Conservation (phyloP, 2,888 invertebrate genomes). For the Metopia argyrocephala region DNA sequence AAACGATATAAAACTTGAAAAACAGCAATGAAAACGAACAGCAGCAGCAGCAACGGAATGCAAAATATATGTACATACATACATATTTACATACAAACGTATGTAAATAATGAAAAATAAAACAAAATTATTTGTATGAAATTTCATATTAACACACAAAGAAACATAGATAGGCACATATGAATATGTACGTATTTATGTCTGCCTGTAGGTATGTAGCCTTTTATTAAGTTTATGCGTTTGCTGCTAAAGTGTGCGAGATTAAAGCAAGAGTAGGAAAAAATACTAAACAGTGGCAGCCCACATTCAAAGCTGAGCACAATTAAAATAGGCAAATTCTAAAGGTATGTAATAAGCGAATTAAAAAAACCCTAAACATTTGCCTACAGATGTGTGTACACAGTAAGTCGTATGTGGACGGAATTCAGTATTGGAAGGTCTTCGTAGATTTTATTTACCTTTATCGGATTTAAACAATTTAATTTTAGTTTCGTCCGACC, state of each 20-base stretch:
- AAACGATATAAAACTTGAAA: slow-evolving; percentile 43
- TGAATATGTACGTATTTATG: not conserved
- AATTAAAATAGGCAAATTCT: too few species aligned
- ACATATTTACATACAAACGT: not conserved
- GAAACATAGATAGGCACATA: not conserved
- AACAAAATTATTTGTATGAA: slow-evolving; percentile 65
- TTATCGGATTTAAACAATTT: too few species aligned
- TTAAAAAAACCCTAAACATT: too few species aligned
- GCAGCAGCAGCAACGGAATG: slow-evolving; percentile 66
- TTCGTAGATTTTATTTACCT: too few species aligned
- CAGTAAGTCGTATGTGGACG: too few species aligned
- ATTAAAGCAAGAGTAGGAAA: not conserved
- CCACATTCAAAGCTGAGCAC: slow-evolving; percentile 22
- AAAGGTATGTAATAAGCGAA: too few species aligned
- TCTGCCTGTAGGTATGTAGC: not conserved
- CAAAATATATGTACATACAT: slow-evolving; percentile 38
- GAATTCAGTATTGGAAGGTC: too few species aligned
- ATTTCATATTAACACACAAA: slow-evolving; percentile 65
- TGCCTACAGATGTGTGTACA: too few species aligned
- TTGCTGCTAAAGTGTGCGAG: not conserved
- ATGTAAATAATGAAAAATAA: slow-evolving; percentile 67
- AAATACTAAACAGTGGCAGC: slow-evolving; percentile 33
- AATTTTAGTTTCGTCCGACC: too few species aligned
- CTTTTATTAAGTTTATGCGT: too few species aligned
- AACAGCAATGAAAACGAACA: too few species aligned